phyloP scores from a whole-genome alignment of 1,140 invertebrate species.

The Temnothorax nylanderi region DNA sequence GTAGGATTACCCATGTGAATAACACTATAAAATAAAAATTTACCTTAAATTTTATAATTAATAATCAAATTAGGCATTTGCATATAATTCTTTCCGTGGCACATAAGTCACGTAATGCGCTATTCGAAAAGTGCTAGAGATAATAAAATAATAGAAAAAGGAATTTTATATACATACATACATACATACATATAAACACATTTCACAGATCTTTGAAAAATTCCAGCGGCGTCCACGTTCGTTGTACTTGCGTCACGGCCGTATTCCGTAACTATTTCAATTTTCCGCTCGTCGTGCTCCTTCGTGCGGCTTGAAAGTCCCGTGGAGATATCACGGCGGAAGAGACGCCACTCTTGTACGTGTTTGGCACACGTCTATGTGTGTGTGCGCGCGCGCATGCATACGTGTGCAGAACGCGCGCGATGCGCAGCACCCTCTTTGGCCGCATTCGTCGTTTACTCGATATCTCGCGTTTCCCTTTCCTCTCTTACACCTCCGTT shows the following conservation, averaged over 20 bases:
- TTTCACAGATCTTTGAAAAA: conserved; percentile 11
- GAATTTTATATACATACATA: background rate
- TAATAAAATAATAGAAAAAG: background rate
- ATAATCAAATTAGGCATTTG: background rate
- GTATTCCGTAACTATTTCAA: conserved; percentile 65
- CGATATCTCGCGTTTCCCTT: conserved; percentile 47
- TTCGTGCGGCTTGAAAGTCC: conserved; percentile 35
- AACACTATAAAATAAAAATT: background rate
- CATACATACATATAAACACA: background rate
- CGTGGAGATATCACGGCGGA: conserved; percentile 13
- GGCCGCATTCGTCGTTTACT: conserved; percentile 55
- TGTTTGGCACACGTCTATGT: background rate
- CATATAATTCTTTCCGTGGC: background rate
- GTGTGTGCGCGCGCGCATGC: no score
- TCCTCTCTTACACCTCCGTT: background rate
- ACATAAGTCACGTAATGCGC: background rate
- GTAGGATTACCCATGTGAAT: background rate
- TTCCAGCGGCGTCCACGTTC: conserved; percentile 41
- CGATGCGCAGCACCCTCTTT: conserved; percentile 43
- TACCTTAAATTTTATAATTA: background rate
- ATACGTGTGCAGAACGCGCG: background rate
- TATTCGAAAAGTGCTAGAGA: background rate
- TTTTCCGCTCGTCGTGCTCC: conserved; percentile 62
- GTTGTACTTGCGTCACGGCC: conserved; percentile 36
- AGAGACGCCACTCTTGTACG: background rate